Conservation (phyloP, 2,113 vertebrate species). For the Petroica traversi region DNA sequence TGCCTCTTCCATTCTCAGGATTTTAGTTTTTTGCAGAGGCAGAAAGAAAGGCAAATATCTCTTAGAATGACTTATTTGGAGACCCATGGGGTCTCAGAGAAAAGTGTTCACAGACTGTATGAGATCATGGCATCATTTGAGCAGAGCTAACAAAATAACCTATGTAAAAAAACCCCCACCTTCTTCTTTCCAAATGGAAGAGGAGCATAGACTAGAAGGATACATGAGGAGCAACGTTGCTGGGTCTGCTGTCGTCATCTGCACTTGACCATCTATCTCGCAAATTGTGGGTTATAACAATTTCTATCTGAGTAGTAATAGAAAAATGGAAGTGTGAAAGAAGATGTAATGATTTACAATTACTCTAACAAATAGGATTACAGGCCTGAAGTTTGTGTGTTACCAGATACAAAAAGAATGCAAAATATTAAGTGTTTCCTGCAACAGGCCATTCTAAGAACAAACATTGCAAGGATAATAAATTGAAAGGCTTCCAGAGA, state of each 20-base stretch:
- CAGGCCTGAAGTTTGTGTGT: neutral
- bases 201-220: neutral
- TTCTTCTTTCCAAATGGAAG: neutral
- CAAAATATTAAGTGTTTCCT: neutral
- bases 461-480: neutral
- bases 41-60: neutral
- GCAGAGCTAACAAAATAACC: neutral
- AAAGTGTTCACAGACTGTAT: neutral
- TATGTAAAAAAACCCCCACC: neutral
- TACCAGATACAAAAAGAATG: neutral
- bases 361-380: neutral
- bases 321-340: neutral
- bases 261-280: neutral
- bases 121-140: neutral
- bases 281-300: neutral
- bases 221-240: neutral
- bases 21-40: neutral
- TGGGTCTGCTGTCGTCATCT: neutral
- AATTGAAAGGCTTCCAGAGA: neutral
- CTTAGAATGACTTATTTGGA: neutral
- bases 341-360: neutral
- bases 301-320: neutral
- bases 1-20: neutral
- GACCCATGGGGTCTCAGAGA: neutral
- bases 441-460: neutral